Conservation (phyloP, 1,140 invertebrate species). For the Ips typographus region DNA sequence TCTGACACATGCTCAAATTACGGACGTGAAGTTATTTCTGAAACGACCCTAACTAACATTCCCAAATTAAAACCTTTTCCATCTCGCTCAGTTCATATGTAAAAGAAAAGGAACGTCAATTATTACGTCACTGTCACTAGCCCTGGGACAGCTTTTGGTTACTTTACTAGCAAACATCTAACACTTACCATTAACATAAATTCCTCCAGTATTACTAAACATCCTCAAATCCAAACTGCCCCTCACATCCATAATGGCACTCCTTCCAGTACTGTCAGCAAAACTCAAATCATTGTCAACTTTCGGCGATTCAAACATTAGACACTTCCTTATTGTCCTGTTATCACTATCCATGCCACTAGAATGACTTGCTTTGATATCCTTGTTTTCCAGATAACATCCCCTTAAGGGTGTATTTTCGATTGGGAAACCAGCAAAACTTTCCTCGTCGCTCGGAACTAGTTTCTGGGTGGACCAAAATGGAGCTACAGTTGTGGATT, state of each 20-base stretch:
- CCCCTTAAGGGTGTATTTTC: slow-evolving; percentile 31
- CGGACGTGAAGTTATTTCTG: no score
- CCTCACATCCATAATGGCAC: slow-evolving; percentile 31
- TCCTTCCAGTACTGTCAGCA: slow-evolving; percentile 38
- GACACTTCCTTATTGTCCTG: slow-evolving; percentile 41
- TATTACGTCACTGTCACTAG: no score
- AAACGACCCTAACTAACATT: no score
- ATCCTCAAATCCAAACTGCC: slow-evolving; percentile 44
- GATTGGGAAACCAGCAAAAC: slow-evolving; percentile 9
- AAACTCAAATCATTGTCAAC: slow-evolving; percentile 30
- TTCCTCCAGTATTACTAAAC: slow-evolving; percentile 24
- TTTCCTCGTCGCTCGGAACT: slow-evolving; percentile 17
- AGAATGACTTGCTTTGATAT: slow-evolving; percentile 15
- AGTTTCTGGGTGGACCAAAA: slow-evolving; percentile 30
- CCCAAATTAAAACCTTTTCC: no score
- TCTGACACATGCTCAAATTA: no score
- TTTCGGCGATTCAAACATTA: slow-evolving; percentile 42
- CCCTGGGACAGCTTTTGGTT: no score
- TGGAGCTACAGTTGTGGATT: slow-evolving; percentile 24
- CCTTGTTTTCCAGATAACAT: slow-evolving; percentile 20
- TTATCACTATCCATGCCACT: slow-evolving; percentile 15
- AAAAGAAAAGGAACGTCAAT: not conserved
- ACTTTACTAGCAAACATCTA: not conserved
- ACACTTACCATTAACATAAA: slow-evolving; percentile 45
- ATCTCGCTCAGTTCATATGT: no score